Base-by-base conservation (phyloP, 2,888 invertebrate species). In the Agrypnus murinus region DNA sequence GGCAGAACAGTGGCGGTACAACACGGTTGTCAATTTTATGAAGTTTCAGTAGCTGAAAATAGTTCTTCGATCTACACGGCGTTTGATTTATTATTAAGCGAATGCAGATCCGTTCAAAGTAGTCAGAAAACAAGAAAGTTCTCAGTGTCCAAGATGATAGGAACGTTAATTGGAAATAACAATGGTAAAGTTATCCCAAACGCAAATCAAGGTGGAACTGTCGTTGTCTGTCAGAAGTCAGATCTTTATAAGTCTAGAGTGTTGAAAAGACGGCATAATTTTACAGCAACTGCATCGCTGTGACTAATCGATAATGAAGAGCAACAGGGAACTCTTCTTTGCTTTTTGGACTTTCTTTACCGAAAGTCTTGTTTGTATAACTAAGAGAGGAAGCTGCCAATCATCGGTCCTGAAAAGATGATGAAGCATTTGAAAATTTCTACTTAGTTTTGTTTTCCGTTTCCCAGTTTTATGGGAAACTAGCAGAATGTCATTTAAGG, bases 31-130 rank as follows among this genome's bases (percentile, higher is more conserved):
- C 92, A 91, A 58, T 94, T 94, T 86, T 91, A 91, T 85, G 94
- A 94, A 85, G 92, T 93, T n/a, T 93, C 93, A 17, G 93, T 93
- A 6, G 93, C 93, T 0, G 93, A 94, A 84, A 93, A 93, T 85
- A 92, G 91, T 19, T 89, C 91, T 12, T 90, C 91, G 77, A 89
- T 94, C 50, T 92, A 92, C 84, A 89, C 92, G 55, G 91, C 92
- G 67, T 92, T 94, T 79, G 93, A 93, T 82, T 86, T 89, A 50
- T 85, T 93, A 25, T 87, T 93, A 32, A 89, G 89, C 71, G 92
- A 93, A 81, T 91, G 92, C 69, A 89, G 91, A 71, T 87, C 87
- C 15, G 78, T 78, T 19, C 83, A 82, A 68, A 70, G 80, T 36
- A 80, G 82, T 38, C 88, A 90, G 78, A 90, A 92, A 78, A 89